These are phyloP conservation scores for Ophion slaviceki DNA, from an alignment of 2,888 invertebrate species.

Conservation along the genomic window DNA sequence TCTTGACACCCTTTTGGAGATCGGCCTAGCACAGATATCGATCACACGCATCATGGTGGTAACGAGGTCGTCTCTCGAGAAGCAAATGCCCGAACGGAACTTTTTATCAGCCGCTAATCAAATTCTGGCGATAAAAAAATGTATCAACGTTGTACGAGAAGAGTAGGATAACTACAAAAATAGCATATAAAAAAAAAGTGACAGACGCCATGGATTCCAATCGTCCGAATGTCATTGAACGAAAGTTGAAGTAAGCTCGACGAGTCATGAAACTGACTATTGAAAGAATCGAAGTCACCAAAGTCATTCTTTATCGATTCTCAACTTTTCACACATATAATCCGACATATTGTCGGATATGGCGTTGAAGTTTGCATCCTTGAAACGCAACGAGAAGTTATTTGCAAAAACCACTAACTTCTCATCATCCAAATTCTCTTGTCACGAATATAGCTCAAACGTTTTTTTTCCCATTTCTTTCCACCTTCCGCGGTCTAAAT, in stretches of 20 bases:
- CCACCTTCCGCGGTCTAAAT: no score
- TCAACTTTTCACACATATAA: not conserved
- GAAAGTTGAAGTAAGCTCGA: not conserved
- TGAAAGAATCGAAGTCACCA: not conserved
- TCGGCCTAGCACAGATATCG: not conserved
- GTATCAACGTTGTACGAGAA: not conserved
- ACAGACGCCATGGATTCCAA: not conserved
- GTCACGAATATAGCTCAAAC: no score
- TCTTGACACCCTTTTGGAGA: constrained; percentile 16
- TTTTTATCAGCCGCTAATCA: not conserved
- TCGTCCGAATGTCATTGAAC: not conserved
- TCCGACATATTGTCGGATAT: not conserved
- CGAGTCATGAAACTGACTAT: no score
- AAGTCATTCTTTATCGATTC: not conserved
- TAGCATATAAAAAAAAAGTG: not conserved
- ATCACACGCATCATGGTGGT: not conserved
- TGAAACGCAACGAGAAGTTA: no score
- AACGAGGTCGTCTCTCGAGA: not conserved
- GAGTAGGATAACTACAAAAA: not conserved
- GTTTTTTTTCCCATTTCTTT: no score
- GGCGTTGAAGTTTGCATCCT: no score
- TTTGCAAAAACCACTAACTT: no score
- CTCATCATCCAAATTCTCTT: no score
- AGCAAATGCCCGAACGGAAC: not conserved
- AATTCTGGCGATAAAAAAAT: constrained; percentile 17